A percentile compares a stretch with the other conserved stretches of the same genome.
phyloP scores from a whole-genome alignment of 1,140 invertebrate species.

The Plectrocnemia conspersa region DNA sequence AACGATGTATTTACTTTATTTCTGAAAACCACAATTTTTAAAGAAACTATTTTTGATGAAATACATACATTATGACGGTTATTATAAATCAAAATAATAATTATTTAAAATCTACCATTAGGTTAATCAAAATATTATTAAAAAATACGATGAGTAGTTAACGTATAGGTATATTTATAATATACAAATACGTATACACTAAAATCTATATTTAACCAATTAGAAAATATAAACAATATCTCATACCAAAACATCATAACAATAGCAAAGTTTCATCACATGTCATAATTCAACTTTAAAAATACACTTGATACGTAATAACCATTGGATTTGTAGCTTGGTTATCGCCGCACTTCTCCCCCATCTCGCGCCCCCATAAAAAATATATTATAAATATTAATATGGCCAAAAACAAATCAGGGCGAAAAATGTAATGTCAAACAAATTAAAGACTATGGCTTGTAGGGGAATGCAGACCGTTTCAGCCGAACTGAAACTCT shows the following conservation, averaged over 20 bases:
- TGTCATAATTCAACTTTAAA: too few species aligned
- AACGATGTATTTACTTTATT: too few species aligned
- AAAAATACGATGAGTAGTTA: too few species aligned
- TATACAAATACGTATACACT: slow-evolving; percentile 1
- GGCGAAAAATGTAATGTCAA: slow-evolving; percentile 36
- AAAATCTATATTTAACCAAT: background rate
- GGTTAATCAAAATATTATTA: too few species aligned
- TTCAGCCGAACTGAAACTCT: background rate
- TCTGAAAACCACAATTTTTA: too few species aligned
- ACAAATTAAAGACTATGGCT: slow-evolving; percentile 35
- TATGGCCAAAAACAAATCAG: slow-evolving; percentile 36
- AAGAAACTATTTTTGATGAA: too few species aligned
- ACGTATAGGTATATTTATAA: too few species aligned
- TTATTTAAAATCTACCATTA: too few species aligned
- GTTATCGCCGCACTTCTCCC: slow-evolving; percentile 12
- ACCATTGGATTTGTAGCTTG: slow-evolving; percentile 23
- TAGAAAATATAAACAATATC: background rate
- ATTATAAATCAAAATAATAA: too few species aligned
- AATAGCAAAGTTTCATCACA: background rate
- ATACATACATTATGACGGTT: too few species aligned
- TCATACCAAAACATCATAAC: background rate
- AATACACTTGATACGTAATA: slow-evolving; percentile 24
- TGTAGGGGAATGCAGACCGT: slow-evolving; percentile 18
- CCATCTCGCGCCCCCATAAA: slow-evolving; percentile 11
- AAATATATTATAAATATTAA: slow-evolving; percentile 37